Evolutionary conservation across 2,797 vertebrate species (phyloP).

Genomic region (Threskiornis aethiopicus): DNA sequence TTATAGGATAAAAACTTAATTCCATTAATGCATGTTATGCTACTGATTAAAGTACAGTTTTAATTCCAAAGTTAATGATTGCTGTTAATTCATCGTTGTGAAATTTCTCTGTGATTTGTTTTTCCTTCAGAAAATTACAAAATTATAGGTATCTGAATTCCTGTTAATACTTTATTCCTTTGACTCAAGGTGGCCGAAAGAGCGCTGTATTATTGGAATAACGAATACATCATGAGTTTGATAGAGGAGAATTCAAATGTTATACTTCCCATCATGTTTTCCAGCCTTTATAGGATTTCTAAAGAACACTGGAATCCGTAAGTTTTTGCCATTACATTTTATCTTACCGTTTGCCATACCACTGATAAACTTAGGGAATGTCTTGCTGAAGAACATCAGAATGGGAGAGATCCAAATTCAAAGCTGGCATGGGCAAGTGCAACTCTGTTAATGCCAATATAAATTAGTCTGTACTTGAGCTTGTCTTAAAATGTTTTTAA

Average conservation of each 20-base stretch:
- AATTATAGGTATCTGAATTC: neutral
- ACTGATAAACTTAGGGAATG: neutral
- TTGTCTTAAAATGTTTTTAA: neutral
- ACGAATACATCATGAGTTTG: slow-evolving; percentile 99
- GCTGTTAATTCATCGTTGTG: neutral
- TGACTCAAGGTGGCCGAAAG: slow-evolving; percentile 90
- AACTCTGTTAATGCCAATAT: neutral
- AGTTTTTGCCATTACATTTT: slow-evolving; percentile 60
- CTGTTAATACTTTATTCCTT: slow-evolving; percentile 31
- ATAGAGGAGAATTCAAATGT: slow-evolving; percentile 98
- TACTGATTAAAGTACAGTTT: neutral
- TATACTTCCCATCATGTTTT: slow-evolving; percentile 99
- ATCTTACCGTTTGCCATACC: neutral
- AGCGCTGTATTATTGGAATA: slow-evolving; percentile 99
- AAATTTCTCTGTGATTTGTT: neutral
- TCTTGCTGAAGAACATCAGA: neutral
- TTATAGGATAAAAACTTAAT: neutral
- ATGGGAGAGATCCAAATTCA: neutral
- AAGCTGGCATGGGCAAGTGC: neutral
- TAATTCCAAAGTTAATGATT: neutral
- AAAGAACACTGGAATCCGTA: slow-evolving; percentile 99
- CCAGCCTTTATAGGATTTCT: slow-evolving; percentile 98
- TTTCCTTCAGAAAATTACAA: neutral
- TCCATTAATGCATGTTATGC: neutral
- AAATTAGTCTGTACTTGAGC: neutral